A percentile compares a stretch with the other conserved stretches of the same genome.
Evolutionary conservation across 2,113 vertebrate genomes (phyloP).

Genomic region (Gambusia holbrooki): DNA sequence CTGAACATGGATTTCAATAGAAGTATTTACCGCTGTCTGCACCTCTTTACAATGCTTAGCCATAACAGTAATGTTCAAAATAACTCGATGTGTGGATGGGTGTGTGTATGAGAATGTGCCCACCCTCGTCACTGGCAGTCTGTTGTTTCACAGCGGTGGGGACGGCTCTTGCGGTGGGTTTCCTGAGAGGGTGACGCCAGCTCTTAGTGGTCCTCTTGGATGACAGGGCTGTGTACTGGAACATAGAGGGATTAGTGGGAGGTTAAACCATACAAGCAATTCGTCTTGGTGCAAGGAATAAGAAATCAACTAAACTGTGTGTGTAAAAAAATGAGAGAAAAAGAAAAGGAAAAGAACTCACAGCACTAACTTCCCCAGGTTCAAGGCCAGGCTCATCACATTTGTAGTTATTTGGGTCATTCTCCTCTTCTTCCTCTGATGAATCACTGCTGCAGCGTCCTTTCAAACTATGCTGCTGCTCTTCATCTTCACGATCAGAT

Average conservation of each 20-base stretch:
- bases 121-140: slow-evolving; percentile 88
- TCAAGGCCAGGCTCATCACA: slow-evolving; percentile 78
- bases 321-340: background rate
- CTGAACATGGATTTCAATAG: slow-evolving; percentile 16
- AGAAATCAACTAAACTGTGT: background rate
- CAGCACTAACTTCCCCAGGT: slow-evolving; percentile 78
- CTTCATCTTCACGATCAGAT: slow-evolving; percentile 55
- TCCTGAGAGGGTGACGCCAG: slow-evolving; percentile 83
- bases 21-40: slow-evolving; percentile 7
- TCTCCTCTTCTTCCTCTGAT: slow-evolving; percentile 71
- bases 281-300: background rate
- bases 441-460: slow-evolving; percentile 69
- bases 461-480: slow-evolving; percentile 51
- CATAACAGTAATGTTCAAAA: slow-evolving; percentile 14
- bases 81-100: slow-evolving; percentile 10
- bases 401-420: slow-evolving; percentile 72
- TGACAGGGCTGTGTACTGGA: slow-evolving; percentile 70
- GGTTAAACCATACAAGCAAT: slow-evolving; percentile 12
- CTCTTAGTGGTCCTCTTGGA: slow-evolving; percentile 80
- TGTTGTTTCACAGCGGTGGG: slow-evolving; percentile 93
- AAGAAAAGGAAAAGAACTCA: slow-evolving; percentile 53
- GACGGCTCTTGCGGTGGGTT: slow-evolving; percentile 88
- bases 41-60: slow-evolving; percentile 21
- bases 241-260: slow-evolving; percentile 14
- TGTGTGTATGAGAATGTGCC: slow-evolving; percentile 30